Base-by-base conservation (phyloP, 2,888 invertebrate species). In the Ophioninae sp. region DNA sequence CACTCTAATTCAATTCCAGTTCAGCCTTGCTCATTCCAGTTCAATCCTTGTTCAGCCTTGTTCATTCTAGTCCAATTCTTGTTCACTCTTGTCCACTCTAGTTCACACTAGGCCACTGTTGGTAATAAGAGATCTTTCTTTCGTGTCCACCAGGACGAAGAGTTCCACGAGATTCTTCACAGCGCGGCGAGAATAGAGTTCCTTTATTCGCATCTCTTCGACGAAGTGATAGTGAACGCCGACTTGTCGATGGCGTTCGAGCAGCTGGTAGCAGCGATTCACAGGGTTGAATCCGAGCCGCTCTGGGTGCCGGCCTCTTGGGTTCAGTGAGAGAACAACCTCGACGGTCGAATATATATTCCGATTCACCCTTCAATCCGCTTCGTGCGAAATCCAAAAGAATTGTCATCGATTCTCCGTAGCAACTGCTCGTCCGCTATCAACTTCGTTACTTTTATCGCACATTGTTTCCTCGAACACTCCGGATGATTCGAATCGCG, bases 271-370 rank as follows among this genome's bases (percentile, higher is more conserved):
- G 95, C 96, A 88, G 95, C 96, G 65, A 96, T 97, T 51, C 96
- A 97, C 93, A 95, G 96, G 88, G 95, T 98, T 41, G 98, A 99
- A 93, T 96, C 96, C 0, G 98, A 99, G 91, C 98, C 99, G 0
- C 95, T 98, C 20, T 99, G 99, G 99, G 98, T 99, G 59, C 99
- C 99, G 44, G 96, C 97, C 59, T 96, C 97, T 8, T 99, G 99
- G 99, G 97, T 98, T 88, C 97, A 97, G 94, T 97, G 95, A 77
- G 22, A 41, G 20, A 69, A 80, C 58, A 41, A 41, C 10, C 65
- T 44, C n/a, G n/a, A 65, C 65, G 65, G 23, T 65, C 76, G 59
- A 75, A 58, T 76, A n/a, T 75, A 44, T 64, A 64, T 64, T 64
- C 37, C 63, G 30, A 64, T 13, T 10, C 6, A 8, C 9, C 17